These are phyloP conservation scores for Heteromormyrus szaboi DNA, from an alignment of 2,797 vertebrate species.

Conservation along the genomic window DNA sequence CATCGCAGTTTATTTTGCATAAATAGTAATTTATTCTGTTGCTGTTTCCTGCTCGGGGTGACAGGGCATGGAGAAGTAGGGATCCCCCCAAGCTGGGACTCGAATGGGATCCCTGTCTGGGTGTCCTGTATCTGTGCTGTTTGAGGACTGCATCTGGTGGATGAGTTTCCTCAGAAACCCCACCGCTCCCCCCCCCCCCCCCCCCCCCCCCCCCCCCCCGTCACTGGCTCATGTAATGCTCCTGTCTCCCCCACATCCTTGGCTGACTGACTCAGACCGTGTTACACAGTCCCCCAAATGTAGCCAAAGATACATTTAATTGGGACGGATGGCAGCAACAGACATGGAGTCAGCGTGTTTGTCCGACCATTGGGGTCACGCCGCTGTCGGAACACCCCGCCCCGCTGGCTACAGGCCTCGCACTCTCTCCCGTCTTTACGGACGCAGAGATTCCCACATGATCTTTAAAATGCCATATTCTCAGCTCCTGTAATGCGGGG, in stretches of 20 bases:
- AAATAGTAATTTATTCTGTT: background rate
- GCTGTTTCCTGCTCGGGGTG: background rate
- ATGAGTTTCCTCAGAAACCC: conserved; percentile 12
- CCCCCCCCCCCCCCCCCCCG: background rate
- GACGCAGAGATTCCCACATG: background rate
- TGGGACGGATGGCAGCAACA: conserved; percentile 27
- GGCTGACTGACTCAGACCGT: background rate
- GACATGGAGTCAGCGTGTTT: conserved; percentile 22
- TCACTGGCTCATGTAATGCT: conserved; percentile 28
- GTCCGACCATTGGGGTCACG: conserved; percentile 8
- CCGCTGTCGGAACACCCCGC: background rate
- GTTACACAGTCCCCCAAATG: conserved; percentile 18
- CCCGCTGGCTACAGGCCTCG: background rate
- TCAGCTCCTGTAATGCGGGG: background rate
- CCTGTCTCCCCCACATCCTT: conserved; percentile 24
- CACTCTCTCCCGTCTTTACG: background rate
- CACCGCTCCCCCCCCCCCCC: too few species aligned
- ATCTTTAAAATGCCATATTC: background rate
- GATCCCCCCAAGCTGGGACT: background rate
- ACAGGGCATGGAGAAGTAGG: background rate
- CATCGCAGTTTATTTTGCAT: background rate
- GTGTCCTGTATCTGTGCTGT: background rate
- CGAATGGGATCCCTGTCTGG: background rate
- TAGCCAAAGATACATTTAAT: conserved; percentile 29
- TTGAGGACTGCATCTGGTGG: conserved; percentile 13